A percentile compares a stretch with the other conserved stretches of the same genome.
Conservation (phyloP, 2,113 vertebrate species). For the Neotoma lepida region DNA sequence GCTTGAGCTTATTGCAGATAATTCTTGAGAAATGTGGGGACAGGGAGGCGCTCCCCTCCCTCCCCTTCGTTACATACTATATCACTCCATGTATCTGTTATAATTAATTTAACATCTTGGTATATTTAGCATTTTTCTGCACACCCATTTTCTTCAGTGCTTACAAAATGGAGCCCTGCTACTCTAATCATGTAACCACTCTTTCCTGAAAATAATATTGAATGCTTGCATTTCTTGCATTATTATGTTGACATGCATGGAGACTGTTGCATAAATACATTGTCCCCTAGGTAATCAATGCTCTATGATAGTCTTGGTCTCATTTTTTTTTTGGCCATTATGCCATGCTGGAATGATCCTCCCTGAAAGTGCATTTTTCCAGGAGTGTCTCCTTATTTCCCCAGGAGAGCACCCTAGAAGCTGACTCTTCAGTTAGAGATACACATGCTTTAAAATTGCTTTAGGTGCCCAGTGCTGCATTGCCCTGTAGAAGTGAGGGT, state of each 20-base stretch:
- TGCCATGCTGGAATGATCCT: background rate
- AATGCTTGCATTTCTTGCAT: conserved; percentile 16
- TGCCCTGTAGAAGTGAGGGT: background rate
- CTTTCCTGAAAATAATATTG: conserved; percentile 23
- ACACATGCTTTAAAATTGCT: background rate
- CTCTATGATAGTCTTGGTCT: background rate
- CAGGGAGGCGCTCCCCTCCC: background rate
- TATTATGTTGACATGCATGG: background rate
- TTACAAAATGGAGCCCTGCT: conserved; percentile 10
- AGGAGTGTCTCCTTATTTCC: conserved; percentile 26
- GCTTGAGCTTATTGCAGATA: background rate
- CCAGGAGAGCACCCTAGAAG: background rate
- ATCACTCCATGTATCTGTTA: background rate
- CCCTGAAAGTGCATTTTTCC: background rate
- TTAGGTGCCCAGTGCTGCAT: background rate
- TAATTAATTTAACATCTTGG: conserved; percentile 25
- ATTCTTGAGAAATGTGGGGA: background rate
- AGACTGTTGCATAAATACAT: background rate
- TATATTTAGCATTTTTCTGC: background rate
- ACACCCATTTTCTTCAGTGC: background rate
- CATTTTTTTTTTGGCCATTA: conserved; percentile 10
- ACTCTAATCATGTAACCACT: background rate
- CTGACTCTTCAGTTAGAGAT: conserved; percentile 25
- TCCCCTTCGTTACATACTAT: background rate
- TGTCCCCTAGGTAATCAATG: background rate